Evolutionary conservation across 1,140 invertebrate genomes (phyloP).

Genomic region (roundworm (Caenorhabditis elegans)): WBcel235 BX284606.5:16085001-16085500

Average conservation of each 20-base stretch:
- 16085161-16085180: not conserved
- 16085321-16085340: not conserved
- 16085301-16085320: constrained; percentile 25
- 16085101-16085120: not conserved
- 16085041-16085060: not conserved
- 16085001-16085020: too few species aligned
- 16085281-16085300: not conserved
- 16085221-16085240: not conserved
- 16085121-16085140: not conserved
- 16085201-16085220: not conserved
- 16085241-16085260: not conserved
- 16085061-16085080: not conserved
- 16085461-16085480: not conserved
- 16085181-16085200: not conserved
- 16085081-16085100: not conserved
- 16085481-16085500: too few species aligned
- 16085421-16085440: constrained; percentile 32
- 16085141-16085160: constrained; percentile 2
- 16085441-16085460: constrained; percentile 19
- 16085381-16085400: constrained; percentile 20
- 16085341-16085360: constrained; percentile 9
- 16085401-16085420: constrained; percentile 30
- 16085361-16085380: constrained; percentile 19
- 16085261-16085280: not conserved
- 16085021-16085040: not conserved